Evolutionary conservation across 2,888 invertebrate species (phyloP).

Genomic region (Perithous albicinctus): DNA sequence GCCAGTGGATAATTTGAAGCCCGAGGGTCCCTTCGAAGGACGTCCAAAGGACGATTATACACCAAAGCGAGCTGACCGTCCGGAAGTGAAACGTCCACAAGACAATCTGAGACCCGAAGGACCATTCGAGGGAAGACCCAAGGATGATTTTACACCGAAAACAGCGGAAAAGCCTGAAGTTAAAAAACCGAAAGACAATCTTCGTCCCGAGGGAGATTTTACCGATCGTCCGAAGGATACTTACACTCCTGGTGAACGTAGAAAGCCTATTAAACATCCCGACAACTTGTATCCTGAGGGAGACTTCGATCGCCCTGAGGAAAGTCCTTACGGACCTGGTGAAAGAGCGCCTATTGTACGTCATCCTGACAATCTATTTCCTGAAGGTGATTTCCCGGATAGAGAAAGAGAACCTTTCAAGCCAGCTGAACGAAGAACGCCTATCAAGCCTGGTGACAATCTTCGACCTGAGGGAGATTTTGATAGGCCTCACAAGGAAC

Average conservation of each 20-base stretch:
- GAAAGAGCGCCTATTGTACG: conserved; percentile 80
- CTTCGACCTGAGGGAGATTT: conserved; percentile 86
- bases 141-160: conserved; percentile 68
- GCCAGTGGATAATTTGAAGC: conserved; percentile 75
- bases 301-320: conserved; percentile 77
- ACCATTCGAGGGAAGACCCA: conserved; percentile 84
- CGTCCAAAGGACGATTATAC: conserved; percentile 76
- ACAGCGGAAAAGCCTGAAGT: conserved; percentile 77
- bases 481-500: conserved; percentile 85
- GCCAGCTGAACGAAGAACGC: conserved; percentile 84
- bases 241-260: conserved; percentile 85
- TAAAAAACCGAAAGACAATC: conserved; percentile 79
- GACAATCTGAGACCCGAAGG: conserved; percentile 87
- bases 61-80: conserved; percentile 71
- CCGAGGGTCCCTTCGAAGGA: conserved; percentile 87
- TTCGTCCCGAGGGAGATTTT: conserved; percentile 79
- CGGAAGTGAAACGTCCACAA: conserved; percentile 71
- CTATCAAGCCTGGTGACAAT: conserved; percentile 84
- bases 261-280: conserved; percentile 77
- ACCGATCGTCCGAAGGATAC: conserved; percentile 74
- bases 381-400: conserved; percentile 85
- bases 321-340: conserved; percentile 67
- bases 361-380: conserved; percentile 84
- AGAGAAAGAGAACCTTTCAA: conserved; percentile 78
- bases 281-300: conserved; percentile 84